Conservation (phyloP, 2,888 invertebrate genomes). For the Galerucella pusilla region DNA sequence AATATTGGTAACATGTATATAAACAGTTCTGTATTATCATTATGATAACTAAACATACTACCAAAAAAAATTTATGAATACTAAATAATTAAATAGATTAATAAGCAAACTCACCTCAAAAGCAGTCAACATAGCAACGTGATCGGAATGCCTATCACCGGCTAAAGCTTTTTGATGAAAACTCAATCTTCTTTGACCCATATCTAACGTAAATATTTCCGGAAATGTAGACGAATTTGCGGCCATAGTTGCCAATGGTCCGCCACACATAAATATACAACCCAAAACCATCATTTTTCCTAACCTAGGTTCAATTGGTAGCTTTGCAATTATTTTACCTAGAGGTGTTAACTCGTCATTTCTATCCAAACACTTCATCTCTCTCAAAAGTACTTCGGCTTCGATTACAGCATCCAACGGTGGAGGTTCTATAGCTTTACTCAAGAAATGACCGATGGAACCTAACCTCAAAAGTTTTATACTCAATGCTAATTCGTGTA, state of each 20-base stretch:
- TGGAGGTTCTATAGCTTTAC: conserved; percentile 96
- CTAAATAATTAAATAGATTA: background rate
- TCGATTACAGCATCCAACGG: conserved; percentile 98
- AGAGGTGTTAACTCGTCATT: conserved; percentile 92
- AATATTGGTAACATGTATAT: too few species aligned
- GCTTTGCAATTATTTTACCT: conserved; percentile 90
- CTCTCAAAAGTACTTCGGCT: conserved; percentile 80
- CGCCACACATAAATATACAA: conserved; percentile 90
- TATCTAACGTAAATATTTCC: conserved; percentile 89
- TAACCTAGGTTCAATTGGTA: conserved; percentile 95
- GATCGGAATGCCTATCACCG: conserved; percentile 91
- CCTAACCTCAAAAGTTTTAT: conserved; percentile 92
- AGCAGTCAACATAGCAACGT: conserved; percentile 93
- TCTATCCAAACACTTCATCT: conserved; percentile 91
- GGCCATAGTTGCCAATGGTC: conserved; percentile 92
- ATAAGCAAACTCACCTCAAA: conserved; percentile 73
- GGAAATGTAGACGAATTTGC: conserved; percentile 96
- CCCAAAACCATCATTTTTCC: conserved; percentile 88
- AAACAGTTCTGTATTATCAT: too few species aligned
- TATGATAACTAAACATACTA: too few species aligned
- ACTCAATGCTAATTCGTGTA: conserved; percentile 93
- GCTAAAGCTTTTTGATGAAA: conserved; percentile 88
- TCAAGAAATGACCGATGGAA: conserved; percentile 92
- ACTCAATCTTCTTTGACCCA: conserved; percentile 79
- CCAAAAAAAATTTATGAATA: background rate